Evolutionary conservation across 2,797 vertebrate species (phyloP), one percentile per base, ranked within the genome.

Genomic region (Mycteria americana): DNA sequence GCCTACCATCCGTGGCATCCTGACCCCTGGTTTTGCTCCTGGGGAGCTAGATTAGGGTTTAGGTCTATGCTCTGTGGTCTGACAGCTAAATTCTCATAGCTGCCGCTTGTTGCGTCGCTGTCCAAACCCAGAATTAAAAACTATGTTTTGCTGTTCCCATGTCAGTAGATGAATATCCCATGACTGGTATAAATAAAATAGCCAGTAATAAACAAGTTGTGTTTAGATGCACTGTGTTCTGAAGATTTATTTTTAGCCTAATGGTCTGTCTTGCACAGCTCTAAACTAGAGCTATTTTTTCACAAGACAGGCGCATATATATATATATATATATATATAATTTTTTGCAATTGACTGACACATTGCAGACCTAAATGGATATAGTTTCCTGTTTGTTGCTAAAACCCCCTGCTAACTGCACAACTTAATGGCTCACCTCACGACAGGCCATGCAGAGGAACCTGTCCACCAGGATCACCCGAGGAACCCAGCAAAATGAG

Each of bases 201-300:
- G 46, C 62, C 63, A 46, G 63, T 25, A 91, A 88, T 75, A 91
- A 95, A 86, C 77, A 63, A 59, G n/a, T 41, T 79, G 54, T 72
- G 76, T 82, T 92, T 59, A 79, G 92, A 85, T 72, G 63, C 72
- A 17, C 75, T n/a, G 24, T 37, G 67, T 67, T 43, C 70, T 53
- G 37, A 59, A 70, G 83, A 67, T 82, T 82, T 82, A 92, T 83
- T 95, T 96, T 89, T 79, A 85, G 82, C 72, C 30, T 30, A 21
- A 35, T 30, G 31, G 22, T n/a, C 56, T 84, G 60, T 28, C 57
- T 45, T 72, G 43, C 72, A 50, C n/a, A 54, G 89, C 67, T 57
- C 59, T 62, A 35, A 84, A 51, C 51, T 24, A 16, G 10, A 67
- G 54, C 50, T 46, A 13, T 53, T 78, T 85, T 85, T 59, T 35